Percentiles rank a stretch among this genome's conserved stretches.
Conservation (phyloP, 2,888 invertebrate species). For the Opisthograptis luteolata region DNA sequence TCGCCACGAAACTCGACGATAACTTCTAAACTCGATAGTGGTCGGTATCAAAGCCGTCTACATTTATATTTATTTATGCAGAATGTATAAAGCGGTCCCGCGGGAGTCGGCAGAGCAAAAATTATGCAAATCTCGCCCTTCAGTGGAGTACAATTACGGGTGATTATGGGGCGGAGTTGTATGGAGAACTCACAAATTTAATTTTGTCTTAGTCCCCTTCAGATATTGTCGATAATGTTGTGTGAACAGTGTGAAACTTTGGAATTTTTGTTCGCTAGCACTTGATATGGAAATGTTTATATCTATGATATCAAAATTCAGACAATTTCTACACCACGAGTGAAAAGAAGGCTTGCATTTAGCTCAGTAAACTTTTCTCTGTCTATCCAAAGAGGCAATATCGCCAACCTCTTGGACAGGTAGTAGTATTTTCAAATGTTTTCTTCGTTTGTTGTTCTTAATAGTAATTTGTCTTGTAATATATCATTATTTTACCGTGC, state of each 20-base stretch:
- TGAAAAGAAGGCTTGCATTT: too few relatives aligned
- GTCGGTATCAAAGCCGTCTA: conserved; percentile 57
- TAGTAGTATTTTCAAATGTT: too few relatives aligned
- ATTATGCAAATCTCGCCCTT: conserved; percentile 79
- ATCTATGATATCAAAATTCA: too few relatives aligned
- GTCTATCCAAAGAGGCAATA: too few relatives aligned
- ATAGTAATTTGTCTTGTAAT: too few relatives aligned
- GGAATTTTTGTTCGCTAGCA: conserved; percentile 4
- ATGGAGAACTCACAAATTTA: conserved; percentile 60
- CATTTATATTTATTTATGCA: conserved; percentile 61
- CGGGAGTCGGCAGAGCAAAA: conserved; percentile 57
- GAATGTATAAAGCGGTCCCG: conserved; percentile 67
- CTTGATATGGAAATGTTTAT: conserved; percentile 13
- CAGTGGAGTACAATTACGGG: conserved; percentile 70
- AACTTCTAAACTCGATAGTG: conserved; percentile 62
- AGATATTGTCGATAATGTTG: conserved; percentile 29
- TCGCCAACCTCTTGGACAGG: too few relatives aligned
- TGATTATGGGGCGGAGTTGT: conserved; percentile 70
- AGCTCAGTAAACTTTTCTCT: too few relatives aligned
- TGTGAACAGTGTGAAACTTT: conserved; percentile 26
- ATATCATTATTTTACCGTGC: too few relatives aligned
- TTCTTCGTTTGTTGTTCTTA: too few relatives aligned
- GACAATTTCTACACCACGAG: too few relatives aligned
- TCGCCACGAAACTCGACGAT: conserved; percentile 27
- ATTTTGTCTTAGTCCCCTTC: conserved; percentile 40